These are phyloP conservation scores for Alosa sapidissima DNA, from an alignment of 2,797 vertebrate genomes.

Conservation along the genomic window DNA sequence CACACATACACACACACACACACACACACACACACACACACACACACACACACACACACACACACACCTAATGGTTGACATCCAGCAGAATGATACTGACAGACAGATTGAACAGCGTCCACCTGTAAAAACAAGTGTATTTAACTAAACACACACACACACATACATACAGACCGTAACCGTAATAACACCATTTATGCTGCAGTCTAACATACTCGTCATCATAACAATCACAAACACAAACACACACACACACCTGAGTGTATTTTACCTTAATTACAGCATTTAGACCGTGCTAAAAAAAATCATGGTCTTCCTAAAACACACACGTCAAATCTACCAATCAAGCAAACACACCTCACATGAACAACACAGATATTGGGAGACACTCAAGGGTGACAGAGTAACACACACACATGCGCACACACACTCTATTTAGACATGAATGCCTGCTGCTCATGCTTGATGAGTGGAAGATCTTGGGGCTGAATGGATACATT, in stretches of 20 bases:
- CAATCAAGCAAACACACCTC: background rate
- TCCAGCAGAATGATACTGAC: background rate
- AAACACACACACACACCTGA: constrained; percentile 65
- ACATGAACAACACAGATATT: background rate
- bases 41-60: background rate
- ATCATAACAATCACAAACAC: constrained; percentile 37
- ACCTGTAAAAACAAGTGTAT: background rate
- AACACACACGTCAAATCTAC: background rate
- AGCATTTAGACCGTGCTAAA: background rate
- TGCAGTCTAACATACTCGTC: constrained; percentile 34
- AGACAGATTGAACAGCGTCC: background rate
- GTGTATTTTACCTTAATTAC: constrained; percentile 70
- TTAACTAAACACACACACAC: constrained; percentile 24
- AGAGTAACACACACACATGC: background rate
- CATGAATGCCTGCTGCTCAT: no score
- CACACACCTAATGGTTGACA: background rate
- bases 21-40: background rate
- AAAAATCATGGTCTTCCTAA: background rate
- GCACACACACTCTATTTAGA: background rate
- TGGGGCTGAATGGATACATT: no score
- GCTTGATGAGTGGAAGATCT: no score
- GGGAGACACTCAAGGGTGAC: background rate
- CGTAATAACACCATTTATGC: no score
- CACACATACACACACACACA: no score
- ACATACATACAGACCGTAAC: constrained; percentile 12